Conservation (phyloP, 2,888 invertebrate genomes). For the Spicauda simplicius region DNA sequence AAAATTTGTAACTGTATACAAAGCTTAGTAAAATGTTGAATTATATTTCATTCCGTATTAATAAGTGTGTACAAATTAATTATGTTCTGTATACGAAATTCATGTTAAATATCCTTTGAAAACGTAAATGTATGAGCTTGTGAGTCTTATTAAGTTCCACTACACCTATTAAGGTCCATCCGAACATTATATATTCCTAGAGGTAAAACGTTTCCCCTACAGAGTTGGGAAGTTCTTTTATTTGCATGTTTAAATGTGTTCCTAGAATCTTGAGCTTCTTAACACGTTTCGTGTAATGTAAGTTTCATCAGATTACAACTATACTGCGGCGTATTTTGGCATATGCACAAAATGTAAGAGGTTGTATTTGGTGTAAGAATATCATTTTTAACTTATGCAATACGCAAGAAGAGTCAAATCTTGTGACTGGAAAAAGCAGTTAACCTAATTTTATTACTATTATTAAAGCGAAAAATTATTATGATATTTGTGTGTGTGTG, state of each 20-base stretch:
- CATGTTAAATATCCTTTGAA: not conserved
- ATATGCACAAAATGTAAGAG: too few relatives aligned
- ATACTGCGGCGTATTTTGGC: too few relatives aligned
- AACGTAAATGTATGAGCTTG: not conserved
- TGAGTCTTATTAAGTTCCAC: slow-evolving; percentile 14
- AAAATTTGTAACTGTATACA: too few relatives aligned
- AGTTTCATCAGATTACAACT: not conserved
- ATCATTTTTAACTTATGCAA: too few relatives aligned
- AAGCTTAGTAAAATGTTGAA: too few relatives aligned
- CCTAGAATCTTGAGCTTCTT: slow-evolving; percentile 10
- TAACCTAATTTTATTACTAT: too few relatives aligned
- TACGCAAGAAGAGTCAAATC: too few relatives aligned
- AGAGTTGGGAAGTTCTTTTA: slow-evolving; percentile 8
- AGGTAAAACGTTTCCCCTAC: slow-evolving; percentile 2
- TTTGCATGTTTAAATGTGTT: slow-evolving; percentile 11
- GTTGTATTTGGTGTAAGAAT: too few relatives aligned
- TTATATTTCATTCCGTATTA: not conserved
- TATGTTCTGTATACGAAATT: not conserved
- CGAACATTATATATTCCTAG: slow-evolving; percentile 6
- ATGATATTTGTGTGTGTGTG: too few relatives aligned
- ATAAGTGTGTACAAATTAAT: not conserved
- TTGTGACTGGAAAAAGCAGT: too few relatives aligned
- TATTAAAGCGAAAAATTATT: too few relatives aligned
- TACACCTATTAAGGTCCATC: slow-evolving; percentile 18
- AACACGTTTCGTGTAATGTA: not conserved